Conservation (phyloP, 2,797 vertebrate genomes). For the Labeo calbasu region DNA sequence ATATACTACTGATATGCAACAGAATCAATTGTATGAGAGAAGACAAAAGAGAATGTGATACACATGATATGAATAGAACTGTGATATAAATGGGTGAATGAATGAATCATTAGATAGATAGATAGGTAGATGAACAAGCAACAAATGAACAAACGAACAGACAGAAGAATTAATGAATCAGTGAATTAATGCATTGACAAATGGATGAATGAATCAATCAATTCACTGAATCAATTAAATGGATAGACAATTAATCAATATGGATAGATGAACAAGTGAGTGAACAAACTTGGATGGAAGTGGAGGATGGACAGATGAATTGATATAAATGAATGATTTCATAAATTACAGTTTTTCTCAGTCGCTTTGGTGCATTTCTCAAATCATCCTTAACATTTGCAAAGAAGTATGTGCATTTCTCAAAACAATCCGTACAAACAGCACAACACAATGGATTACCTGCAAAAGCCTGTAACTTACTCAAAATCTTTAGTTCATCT, state of each 20-base stretch:
- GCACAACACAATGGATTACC: too few species aligned
- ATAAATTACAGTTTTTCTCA: not conserved
- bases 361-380: too few species aligned
- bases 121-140: constrained; percentile 13
- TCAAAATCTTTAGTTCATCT: too few species aligned
- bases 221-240: not conserved
- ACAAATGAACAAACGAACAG: not conserved
- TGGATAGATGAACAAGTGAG: not conserved
- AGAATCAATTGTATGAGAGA: constrained; percentile 9
- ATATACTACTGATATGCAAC: not conserved
- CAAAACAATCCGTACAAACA: too few species aligned
- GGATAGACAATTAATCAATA: not conserved
- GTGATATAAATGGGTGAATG: constrained; percentile 17
- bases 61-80: not conserved
- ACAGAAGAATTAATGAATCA: not conserved
- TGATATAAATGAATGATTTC: not conserved
- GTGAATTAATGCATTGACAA: too few species aligned
- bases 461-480: too few species aligned
- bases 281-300: not conserved
- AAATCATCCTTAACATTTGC: too few species aligned
- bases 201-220: too few species aligned
- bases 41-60: constrained; percentile 6
- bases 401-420: too few species aligned
- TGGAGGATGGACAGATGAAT: not conserved
- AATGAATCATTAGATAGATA: not conserved